A percentile compares a stretch with the other conserved stretches of the same genome.
Conservation (phyloP, 1,140 invertebrate genomes). For the Drosophila quadrilineata region DNA sequence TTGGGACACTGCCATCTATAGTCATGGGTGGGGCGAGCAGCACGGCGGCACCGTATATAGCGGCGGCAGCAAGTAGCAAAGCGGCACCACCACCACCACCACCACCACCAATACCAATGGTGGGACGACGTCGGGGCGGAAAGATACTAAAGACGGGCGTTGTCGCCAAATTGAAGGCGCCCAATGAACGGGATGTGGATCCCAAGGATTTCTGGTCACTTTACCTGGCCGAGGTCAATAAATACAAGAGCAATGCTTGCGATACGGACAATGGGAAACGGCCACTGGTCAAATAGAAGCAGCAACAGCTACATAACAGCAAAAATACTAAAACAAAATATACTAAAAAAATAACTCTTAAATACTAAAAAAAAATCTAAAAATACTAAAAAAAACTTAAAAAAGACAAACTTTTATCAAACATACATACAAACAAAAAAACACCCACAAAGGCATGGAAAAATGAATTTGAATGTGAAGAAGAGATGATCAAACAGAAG, state of each 20-base stretch:
- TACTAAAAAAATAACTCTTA: no score
- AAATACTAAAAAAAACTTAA: constrained; percentile 45
- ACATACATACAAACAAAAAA: background rate
- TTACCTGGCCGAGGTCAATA: constrained; percentile 95
- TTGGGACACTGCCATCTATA: constrained; percentile 60
- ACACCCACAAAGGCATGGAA: background rate
- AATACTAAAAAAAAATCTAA: no score
- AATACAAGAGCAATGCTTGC: constrained; percentile 94
- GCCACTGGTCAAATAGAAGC: constrained; percentile 91
- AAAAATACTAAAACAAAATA: background rate
- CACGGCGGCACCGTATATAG: constrained; percentile 67
- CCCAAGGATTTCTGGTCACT: constrained; percentile 94
- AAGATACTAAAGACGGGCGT: constrained; percentile 93
- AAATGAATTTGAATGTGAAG: constrained; percentile 12
- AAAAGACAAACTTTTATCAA: constrained; percentile 39
- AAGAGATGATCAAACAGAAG: background rate
- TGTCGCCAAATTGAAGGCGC: constrained; percentile 90
- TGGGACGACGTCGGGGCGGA: constrained; percentile 92
- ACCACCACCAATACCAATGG: constrained; percentile 75
- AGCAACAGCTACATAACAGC: background rate
- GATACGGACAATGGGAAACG: constrained; percentile 95
- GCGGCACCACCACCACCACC: constrained; percentile 67
- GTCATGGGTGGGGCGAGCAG: constrained; percentile 67
- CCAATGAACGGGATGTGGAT: constrained; percentile 84
- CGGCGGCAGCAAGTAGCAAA: constrained; percentile 80